These are phyloP conservation scores for Tiaroga cobitis DNA, from an alignment of 2,797 vertebrate species.

Conservation along the genomic window DNA sequence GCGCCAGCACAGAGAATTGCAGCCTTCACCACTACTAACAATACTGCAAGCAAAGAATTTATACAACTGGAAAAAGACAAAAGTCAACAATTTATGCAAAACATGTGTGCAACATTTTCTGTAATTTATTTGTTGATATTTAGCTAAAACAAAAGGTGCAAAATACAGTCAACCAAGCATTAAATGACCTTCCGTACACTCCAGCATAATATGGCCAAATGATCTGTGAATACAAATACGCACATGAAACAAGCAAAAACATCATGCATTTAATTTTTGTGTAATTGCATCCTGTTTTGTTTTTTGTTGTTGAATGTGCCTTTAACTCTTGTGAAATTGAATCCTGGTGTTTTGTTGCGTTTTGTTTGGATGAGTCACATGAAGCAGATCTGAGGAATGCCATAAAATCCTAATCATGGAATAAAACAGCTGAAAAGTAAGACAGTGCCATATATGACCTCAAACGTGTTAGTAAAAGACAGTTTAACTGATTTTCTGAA, in stretches of 20 bases:
- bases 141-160: not conserved
- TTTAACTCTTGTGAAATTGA: constrained; percentile 4
- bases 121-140: constrained; percentile 5
- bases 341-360: constrained; percentile 9
- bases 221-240: constrained; percentile 4
- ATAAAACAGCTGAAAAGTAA: not conserved
- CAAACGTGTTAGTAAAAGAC: not conserved
- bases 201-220: not conserved
- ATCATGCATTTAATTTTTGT: not conserved
- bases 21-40: constrained; percentile 16
- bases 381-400: not conserved
- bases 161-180: not conserved
- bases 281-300: not conserved
- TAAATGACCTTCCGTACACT: not conserved
- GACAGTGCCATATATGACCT: not conserved
- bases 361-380: not conserved
- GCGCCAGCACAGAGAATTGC: not conserved
- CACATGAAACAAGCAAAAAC: not conserved
- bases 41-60: constrained; percentile 8
- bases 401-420: not conserved
- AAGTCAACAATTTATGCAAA: constrained; percentile 4
- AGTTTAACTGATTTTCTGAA: not conserved
- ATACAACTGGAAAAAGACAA: not conserved
- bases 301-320: not conserved
- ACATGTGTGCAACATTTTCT: not conserved